These are phyloP conservation scores for Periphyllus acericola DNA, from an alignment of 2,888 invertebrate species.

Conservation along the genomic window DNA sequence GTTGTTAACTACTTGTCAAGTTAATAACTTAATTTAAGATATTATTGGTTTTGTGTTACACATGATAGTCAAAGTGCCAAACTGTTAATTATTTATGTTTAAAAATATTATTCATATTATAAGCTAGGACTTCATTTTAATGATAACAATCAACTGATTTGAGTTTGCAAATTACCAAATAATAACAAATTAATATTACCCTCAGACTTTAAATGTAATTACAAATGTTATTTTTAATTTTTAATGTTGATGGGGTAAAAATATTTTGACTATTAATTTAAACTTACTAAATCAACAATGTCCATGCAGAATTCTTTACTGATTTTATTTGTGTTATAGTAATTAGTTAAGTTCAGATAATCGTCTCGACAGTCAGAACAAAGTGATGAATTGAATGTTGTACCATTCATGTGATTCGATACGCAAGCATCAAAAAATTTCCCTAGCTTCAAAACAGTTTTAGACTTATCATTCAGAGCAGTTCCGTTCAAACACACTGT, in stretches of 20 bases:
- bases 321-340: conserved; percentile 72
- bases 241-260: not conserved
- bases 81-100: too few species aligned
- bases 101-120: too few species aligned
- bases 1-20: too few species aligned
- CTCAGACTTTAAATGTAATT: not conserved
- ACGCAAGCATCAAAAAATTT: conserved; percentile 63
- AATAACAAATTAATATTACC: not conserved
- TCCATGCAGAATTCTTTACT: conserved; percentile 76
- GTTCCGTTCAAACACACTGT: conserved; percentile 70
- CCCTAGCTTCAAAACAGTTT: conserved; percentile 58
- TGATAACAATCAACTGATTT: too few species aligned
- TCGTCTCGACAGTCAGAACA: conserved; percentile 71
- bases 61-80: too few species aligned
- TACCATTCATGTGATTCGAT: conserved; percentile 67
- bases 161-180: not conserved
- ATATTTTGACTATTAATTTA: not conserved
- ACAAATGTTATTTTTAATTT: too few species aligned
- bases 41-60: too few species aligned
- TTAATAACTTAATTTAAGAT: too few species aligned
- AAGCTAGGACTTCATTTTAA: too few species aligned
- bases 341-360: conserved; percentile 72
- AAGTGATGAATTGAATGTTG: conserved; percentile 65
- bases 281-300: conserved; percentile 74
- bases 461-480: conserved; percentile 70